Evolutionary conservation across 2,113 vertebrate species (phyloP).

Genomic region (Pygathrix nemaeus): DNA sequence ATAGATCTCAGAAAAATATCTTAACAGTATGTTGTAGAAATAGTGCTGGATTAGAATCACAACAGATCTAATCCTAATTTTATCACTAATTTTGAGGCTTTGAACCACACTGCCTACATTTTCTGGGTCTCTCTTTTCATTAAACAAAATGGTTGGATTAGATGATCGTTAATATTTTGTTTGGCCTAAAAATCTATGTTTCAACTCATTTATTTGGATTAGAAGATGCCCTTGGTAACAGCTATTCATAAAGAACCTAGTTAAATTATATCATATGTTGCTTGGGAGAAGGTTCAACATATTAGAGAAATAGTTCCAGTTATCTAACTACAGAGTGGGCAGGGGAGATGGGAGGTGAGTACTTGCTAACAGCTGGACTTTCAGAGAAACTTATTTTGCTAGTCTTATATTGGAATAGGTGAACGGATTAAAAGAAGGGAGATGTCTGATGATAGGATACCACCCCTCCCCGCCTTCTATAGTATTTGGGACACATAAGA

Average conservation of each 20-base stretch:
- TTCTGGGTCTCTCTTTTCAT: not conserved
- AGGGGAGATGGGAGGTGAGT: not conserved
- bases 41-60: not conserved
- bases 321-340: not conserved
- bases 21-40: not conserved
- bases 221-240: not conserved
- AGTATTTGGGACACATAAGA: not conserved
- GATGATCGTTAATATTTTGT: not conserved
- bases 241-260: slow-evolving; percentile 4
- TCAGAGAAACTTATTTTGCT: not conserved
- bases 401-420: not conserved
- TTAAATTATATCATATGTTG: not conserved
- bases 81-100: not conserved
- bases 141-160: not conserved
- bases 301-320: slow-evolving; percentile 15
- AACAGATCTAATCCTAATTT: not conserved
- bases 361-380: not conserved
- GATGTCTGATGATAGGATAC: not conserved
- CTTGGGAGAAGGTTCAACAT: slow-evolving; percentile 9
- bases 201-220: slow-evolving; percentile 26
- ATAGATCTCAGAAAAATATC: not conserved
- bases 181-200: not conserved
- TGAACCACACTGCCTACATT: not conserved
- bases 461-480: not conserved
- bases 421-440: not conserved